These are phyloP conservation scores for Halictus rubicundus DNA, from an alignment of 1,140 invertebrate genomes.

Conservation along the genomic window DNA sequence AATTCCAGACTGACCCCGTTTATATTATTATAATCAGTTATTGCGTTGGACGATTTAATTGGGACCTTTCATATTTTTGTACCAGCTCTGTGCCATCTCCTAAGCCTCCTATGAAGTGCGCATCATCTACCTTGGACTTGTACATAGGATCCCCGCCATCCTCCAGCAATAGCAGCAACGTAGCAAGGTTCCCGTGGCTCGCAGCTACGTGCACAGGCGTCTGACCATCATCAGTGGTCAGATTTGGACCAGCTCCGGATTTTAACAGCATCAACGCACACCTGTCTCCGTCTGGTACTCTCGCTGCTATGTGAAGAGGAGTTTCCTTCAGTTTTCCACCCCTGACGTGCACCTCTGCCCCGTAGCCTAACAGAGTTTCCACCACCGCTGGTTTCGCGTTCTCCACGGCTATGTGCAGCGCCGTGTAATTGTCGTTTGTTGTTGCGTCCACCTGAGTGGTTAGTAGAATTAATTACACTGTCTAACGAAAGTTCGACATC, in stretches of 20 bases:
- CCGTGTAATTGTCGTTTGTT: conserved; percentile 96
- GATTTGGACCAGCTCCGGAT: conserved; percentile 97
- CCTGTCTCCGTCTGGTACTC: conserved; percentile 95
- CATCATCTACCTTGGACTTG: conserved; percentile 91
- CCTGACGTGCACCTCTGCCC: conserved; percentile 97
- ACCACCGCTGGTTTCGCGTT: conserved; percentile 97
- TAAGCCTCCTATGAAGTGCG: too few relatives aligned
- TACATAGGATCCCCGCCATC: conserved; percentile 94
- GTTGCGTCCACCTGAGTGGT: conserved; percentile 72
- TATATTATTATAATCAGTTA: too few relatives aligned
- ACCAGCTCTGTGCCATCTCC: too few relatives aligned
- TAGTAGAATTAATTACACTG: too few relatives aligned
- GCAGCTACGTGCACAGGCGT: conserved; percentile 96
- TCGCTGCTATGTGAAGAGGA: conserved; percentile 96
- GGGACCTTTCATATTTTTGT: too few relatives aligned
- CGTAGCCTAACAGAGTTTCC: conserved; percentile 96
- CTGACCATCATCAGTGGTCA: conserved; percentile 94
- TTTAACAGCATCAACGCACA: conserved; percentile 98
- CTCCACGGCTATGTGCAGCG: conserved; percentile 99
- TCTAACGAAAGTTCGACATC: too few relatives aligned
- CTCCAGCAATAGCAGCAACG: conserved; percentile 91
- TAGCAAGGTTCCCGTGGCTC: conserved; percentile 91
- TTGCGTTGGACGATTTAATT: too few relatives aligned
- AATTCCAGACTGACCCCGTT: too few relatives aligned
- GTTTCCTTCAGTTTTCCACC: conserved; percentile 94